Base-by-base conservation (phyloP, 2,113 vertebrate genomes). In the Alligator mississippiensis region DNA sequence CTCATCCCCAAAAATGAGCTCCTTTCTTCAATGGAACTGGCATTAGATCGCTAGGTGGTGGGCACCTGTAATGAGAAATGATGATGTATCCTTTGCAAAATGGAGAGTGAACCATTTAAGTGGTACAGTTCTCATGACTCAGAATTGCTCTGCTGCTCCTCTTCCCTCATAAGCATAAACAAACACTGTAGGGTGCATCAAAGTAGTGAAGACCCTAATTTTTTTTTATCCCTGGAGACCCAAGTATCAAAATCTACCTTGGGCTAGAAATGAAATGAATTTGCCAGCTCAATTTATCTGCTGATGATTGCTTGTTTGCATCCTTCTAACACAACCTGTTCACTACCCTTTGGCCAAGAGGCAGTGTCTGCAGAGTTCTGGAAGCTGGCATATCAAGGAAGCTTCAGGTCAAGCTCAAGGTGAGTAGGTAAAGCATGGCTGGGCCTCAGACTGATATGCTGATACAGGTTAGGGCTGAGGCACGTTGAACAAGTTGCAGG, bases 271-370 rank as follows among this genome's bases (percentile, higher is more conserved):
- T 34, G 78, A 58, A 83, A 86, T 10, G 74, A 82, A 64, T 79
- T 82, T 47, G 14, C 61, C 0, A 0, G n/a, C 34, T 82, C 72
- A 47, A 24, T 2, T 14, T 24, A 3, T 72, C 59, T 24, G 17
- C 30, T 1, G 0, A 15, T 0, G 0, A 64, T n/a, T 25, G 13
- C 27, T 76, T 1, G 0, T 9, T 30, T 60, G 66, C 18, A 9
- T 28, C 0, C 0, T 24, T 57, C 3, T 30, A 15, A 27, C 28
- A 11, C 68, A 70, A n/a, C 68, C 18, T 70, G 19, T 28, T 16
- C 34, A 70, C 30, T 70, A 19, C 68, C 30, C n/a, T 21, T 30
- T 16, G 68, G 7, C 8, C n/a, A 30, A 34, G n/a, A 11, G 18
- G 30, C 30, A 28, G 27, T 28, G 13, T 66, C 27, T 16, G 63